Evolutionary conservation across 2,888 invertebrate species (phyloP).

Genomic region (Odontocolon sp.): DNA sequence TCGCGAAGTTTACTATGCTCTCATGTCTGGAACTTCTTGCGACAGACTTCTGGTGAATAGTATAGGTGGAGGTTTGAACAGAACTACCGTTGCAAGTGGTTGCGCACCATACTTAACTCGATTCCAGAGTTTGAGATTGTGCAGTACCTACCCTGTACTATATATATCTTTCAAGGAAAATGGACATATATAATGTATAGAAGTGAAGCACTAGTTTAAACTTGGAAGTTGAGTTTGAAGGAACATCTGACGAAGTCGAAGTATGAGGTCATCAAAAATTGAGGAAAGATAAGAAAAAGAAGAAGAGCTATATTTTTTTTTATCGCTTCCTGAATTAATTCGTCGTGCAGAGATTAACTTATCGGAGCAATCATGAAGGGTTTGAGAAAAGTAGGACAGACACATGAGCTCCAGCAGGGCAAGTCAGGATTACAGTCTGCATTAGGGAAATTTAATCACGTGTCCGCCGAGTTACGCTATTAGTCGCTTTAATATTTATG

Average conservation of each 20-base stretch:
- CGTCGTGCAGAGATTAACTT: not conserved
- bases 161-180: not conserved
- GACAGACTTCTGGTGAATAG: not conserved
- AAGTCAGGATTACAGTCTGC: not conserved
- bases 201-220: constrained; percentile 1
- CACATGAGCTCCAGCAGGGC: not conserved
- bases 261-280: not conserved
- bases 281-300: not conserved
- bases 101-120: constrained; percentile 4
- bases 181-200: constrained; percentile 12
- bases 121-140: not conserved
- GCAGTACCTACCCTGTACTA: too few relatives aligned
- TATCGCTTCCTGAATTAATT: not conserved
- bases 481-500: constrained; percentile 33
- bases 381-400: not conserved
- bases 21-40: not conserved
- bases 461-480: not conserved
- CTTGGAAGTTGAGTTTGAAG: not conserved
- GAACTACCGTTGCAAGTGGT: constrained; percentile 1
- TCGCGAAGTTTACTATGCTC: not conserved
- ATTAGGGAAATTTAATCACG: constrained; percentile 32
- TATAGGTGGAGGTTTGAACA: not conserved
- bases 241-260: not conserved
- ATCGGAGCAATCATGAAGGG: not conserved
- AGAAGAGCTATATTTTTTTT: not conserved